phyloP scores from a whole-genome alignment of 92 coral and sea anemone genomes.

The Nematostella vectensis region DNA sequence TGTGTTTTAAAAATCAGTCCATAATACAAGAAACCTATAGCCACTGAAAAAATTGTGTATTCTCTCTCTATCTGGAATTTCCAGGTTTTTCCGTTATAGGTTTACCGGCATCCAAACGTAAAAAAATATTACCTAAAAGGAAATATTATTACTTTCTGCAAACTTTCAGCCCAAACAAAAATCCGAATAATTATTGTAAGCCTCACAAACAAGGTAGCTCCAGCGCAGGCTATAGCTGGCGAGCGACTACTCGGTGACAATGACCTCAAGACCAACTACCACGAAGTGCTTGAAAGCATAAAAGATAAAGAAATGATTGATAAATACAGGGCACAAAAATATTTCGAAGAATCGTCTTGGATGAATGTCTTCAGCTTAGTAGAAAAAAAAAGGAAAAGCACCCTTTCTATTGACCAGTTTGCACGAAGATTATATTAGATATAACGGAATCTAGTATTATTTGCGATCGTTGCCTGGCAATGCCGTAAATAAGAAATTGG shows the following conservation, averaged over 20 bases:
- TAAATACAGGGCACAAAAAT: constrained; percentile 28
- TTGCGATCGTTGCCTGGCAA: constrained; percentile 41
- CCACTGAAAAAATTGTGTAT: no score
- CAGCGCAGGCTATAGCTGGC: constrained; percentile 32
- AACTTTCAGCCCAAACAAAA: constrained; percentile 20
- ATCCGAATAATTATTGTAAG: constrained; percentile 33
- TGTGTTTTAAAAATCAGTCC: no score
- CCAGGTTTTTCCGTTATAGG: no score
- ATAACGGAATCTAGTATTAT: constrained; percentile 26
- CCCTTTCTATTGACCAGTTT: constrained; percentile 18
- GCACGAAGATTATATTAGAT: constrained; percentile 15
- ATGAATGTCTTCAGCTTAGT: constrained; percentile 16
- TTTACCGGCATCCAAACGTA: no score
- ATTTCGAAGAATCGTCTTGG: constrained; percentile 31
- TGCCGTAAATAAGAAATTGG: constrained; percentile 25
- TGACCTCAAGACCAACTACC: constrained; percentile 24
- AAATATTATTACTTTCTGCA: no score
- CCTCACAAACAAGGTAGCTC: constrained; percentile 8
- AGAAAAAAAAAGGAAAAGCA: constrained; percentile 16
- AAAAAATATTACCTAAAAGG: no score
- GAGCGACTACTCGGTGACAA: constrained; percentile 6
- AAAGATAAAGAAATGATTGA: constrained; percentile 27
- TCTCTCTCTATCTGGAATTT: no score
- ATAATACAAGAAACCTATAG: no score
- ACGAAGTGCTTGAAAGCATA: constrained; percentile 28